These are phyloP conservation scores for Lampris megalopsis DNA, from an alignment of 2,113 vertebrate species.

Conservation along the genomic window DNA sequence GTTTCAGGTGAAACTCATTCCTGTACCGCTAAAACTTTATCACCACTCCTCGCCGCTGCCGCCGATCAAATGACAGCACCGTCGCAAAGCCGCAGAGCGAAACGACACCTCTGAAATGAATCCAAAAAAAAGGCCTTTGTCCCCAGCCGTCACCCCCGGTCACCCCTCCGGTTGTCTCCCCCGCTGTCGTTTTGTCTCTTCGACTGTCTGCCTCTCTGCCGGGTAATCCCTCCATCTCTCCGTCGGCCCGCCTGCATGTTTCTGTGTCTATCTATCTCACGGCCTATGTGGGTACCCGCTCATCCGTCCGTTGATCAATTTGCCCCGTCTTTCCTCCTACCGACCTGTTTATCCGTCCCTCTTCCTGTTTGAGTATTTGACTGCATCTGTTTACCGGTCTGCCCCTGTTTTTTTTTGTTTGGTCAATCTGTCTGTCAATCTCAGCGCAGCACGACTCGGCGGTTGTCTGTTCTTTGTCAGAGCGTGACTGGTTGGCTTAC, in stretches of 20 bases:
- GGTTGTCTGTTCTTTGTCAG: slow-evolving; percentile 63
- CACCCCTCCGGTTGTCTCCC: slow-evolving; percentile 28
- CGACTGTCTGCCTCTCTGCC: slow-evolving; percentile 13
- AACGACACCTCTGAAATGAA: slow-evolving; percentile 53
- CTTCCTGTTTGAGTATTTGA: slow-evolving; percentile 34
- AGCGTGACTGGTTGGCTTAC: slow-evolving; percentile 61
- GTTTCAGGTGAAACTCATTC: slow-evolving; percentile 70
- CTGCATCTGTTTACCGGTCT: slow-evolving; percentile 53
- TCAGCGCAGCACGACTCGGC: slow-evolving; percentile 66
- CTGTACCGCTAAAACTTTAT: slow-evolving; percentile 49
- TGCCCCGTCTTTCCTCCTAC: slow-evolving; percentile 15
- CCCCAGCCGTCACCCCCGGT: slow-evolving; percentile 26
- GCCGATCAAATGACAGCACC: slow-evolving; percentile 69
- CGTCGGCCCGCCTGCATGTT: background rate
- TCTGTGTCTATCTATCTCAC: slow-evolving; percentile 16
- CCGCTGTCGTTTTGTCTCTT: slow-evolving; percentile 24
- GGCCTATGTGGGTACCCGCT: background rate
- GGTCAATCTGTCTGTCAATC: slow-evolving; percentile 47
- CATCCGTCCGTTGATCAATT: background rate
- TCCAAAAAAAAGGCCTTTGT: slow-evolving; percentile 69
- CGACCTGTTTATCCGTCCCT: background rate
- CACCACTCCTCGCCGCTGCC: slow-evolving; percentile 35
- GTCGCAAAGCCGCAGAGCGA: slow-evolving; percentile 40
- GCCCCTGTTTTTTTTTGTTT: background rate
- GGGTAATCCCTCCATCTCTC: no score